Conservation (phyloP, 2,113 vertebrate species). For the Hemiprocne comata region DNA sequence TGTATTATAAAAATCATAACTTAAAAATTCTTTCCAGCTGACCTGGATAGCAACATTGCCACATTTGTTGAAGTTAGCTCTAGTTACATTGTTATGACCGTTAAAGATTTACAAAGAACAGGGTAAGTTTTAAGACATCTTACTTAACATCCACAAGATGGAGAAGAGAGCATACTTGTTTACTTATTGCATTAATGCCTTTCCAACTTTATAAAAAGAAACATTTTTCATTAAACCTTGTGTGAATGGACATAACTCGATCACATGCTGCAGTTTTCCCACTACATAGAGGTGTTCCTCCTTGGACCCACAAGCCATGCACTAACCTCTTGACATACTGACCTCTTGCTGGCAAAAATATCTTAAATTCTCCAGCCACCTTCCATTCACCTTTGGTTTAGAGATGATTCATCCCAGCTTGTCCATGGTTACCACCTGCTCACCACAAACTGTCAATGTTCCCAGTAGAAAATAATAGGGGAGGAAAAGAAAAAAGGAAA, state of each 20-base stretch:
- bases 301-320: fast-evolving
- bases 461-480: background rate
- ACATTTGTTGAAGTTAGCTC: slow-evolving; percentile 23
- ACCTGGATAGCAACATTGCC: background rate
- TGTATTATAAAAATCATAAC: background rate
- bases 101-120: background rate
- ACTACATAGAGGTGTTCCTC: background rate
- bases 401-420: background rate
- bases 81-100: background rate
- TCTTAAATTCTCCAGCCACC: background rate
- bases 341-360: background rate
- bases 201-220: background rate
- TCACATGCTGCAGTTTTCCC: background rate
- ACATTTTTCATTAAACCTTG: background rate
- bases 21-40: slow-evolving; percentile 30
- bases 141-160: background rate
- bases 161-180: background rate
- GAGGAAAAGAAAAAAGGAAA: background rate
- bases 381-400: background rate
- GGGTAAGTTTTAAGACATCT: background rate
- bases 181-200: background rate
- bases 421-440: background rate
- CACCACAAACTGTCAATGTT: background rate
- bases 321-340: background rate
- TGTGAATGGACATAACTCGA: background rate